Conservation (phyloP, 2,113 vertebrate species). For the Tyto alba region DNA sequence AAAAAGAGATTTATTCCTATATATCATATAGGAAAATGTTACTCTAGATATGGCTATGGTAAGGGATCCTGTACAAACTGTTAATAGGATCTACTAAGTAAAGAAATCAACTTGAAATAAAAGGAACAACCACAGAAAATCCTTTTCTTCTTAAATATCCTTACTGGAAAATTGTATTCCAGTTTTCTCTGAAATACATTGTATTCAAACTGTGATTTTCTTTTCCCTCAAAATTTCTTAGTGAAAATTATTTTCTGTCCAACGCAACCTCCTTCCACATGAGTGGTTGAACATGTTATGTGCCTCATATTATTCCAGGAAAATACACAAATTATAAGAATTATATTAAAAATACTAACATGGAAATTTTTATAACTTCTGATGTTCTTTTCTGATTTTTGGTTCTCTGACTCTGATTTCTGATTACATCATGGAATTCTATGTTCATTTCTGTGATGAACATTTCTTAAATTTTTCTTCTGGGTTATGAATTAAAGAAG, state of each 20-base stretch:
- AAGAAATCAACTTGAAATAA: not conserved
- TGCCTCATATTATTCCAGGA: not conserved
- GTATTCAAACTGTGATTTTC: not conserved
- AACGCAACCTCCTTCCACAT: not conserved
- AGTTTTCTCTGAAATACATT: not conserved
- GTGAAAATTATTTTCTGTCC: not conserved
- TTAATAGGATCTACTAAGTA: not conserved
- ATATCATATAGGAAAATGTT: not conserved
- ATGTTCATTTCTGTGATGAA: not conserved
- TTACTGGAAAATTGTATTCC: not conserved
- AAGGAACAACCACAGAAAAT: not conserved
- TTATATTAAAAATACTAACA: not conserved
- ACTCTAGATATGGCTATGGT: not conserved
- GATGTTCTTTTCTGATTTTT: not conserved
- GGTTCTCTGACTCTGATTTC: not conserved
- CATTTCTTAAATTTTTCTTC: not conserved
- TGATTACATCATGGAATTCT: not conserved
- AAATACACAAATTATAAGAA: not conserved
- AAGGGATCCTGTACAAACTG: not conserved
- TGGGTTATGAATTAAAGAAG: not conserved
- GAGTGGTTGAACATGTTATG: fast-evolving
- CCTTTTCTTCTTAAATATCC: not conserved
- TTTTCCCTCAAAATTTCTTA: not conserved
- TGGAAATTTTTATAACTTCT: not conserved
- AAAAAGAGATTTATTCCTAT: not conserved